Conservation (phyloP, 2,113 vertebrate genomes). For the Saimiri boliviensis region DNA sequence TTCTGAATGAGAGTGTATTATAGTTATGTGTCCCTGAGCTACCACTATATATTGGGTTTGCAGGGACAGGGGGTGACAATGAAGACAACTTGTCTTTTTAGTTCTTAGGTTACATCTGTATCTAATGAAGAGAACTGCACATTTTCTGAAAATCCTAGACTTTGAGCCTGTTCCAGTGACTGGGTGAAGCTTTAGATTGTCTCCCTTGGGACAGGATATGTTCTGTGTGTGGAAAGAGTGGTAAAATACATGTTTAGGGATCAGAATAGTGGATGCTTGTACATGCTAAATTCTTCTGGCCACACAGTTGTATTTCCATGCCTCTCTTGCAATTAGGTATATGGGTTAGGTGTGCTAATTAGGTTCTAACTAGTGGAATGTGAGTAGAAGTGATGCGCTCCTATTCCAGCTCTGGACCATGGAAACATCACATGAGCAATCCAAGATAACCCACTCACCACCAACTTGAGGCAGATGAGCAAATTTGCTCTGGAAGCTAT, state of each 20-base stretch:
- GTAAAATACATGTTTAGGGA: not conserved
- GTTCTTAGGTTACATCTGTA: slow-evolving; percentile 12
- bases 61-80: not conserved
- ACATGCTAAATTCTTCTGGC: not conserved
- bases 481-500: not conserved
- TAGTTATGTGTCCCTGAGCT: not conserved
- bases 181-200: not conserved
- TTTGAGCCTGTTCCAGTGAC: not conserved
- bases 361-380: not conserved
- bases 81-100: not conserved
- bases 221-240: not conserved
- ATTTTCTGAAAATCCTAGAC: slow-evolving; percentile 6
- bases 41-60: not conserved
- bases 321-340: not conserved
- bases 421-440: not conserved
- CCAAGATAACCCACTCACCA: not conserved
- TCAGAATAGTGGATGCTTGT: not conserved
- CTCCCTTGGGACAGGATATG: not conserved
- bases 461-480: not conserved
- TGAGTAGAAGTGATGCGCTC: not conserved
- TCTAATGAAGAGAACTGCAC: not conserved
- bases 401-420: not conserved
- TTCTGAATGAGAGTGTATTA: not conserved
- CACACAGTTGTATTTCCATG: not conserved
- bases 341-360: not conserved